Evolutionary conservation across 2,888 invertebrate species (phyloP), one percentile per base, ranked within the genome.

Genomic region (Tetranychus truncatus): DNA sequence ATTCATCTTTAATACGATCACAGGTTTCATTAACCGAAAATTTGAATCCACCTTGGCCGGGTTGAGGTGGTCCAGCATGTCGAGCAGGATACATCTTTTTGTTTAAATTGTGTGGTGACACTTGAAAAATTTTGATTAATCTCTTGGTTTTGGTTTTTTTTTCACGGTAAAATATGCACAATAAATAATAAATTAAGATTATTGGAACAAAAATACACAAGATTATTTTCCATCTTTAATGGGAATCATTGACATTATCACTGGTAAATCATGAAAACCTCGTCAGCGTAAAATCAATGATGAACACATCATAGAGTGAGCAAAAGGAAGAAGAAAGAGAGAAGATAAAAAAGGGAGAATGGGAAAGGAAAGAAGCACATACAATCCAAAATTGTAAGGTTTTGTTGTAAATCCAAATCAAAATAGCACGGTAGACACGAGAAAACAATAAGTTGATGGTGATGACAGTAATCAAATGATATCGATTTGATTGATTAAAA

Each of bases 1-100:
- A 95, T 84, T 95, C 94, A 84, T 95, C 94, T 84, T 95, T 95
- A 81, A 95, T 94, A 83, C 94, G 87, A 85, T 95, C 94, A 84
- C 93, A 93, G 77, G 91, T 91, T 84, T 95, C 95, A 75, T 89
- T 89, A 78, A 95, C 90, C 78, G 93, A 92, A 84, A 93, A 93
- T 77, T 91, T 92, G 66, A 91, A 91, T 79, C 91, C 90, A 83
- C 92, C 92, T 76, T 77, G 79, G 55, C 78, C 78, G 21, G 79
- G 79, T 34, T 69, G 69, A 24, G 69, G 34, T 20, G 69, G 69
- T 2, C 69, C 69, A 11, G 69, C 21, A 21, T 69, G 69, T 69
- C 69, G 20, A 5, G 69, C 21, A 11, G 69, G 69, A 21, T 24
- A 69, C 69, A 69, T 69, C 8, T 9, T 21, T 1, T n/a, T 67